Evolutionary conservation across 2,888 invertebrate genomes (phyloP), one percentile per base, ranked within the genome.

Genomic region (Drosophila paranaensis): DNA sequence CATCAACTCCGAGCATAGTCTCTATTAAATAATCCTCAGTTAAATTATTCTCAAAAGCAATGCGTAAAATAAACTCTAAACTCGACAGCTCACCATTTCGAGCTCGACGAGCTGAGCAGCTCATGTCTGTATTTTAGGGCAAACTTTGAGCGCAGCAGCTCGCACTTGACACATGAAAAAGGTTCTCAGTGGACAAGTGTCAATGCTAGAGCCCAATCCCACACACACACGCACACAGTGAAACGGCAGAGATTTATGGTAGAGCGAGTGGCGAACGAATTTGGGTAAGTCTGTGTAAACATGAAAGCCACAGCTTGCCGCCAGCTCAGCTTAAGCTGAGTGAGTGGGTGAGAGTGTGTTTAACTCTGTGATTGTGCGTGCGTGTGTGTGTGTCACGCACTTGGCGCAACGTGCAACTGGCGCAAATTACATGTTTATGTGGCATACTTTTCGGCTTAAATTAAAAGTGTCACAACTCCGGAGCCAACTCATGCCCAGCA

Each of bases 371-470:
- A n/a, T n/a, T n/a, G n/a, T n/a, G 6, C n/a, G 27, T 40, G 30
- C 11, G 27, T n/a, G 27, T 27, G 40, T 40, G 55, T 33, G 42
- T 8, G 40, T 81, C 77, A 69, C 83, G 56, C 67, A 75, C 61
- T 53, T 37, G 48, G 20, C 51, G 48, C 67, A 81, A 75, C 83
- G 81, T 88, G 83, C 75, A 57, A 63, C 70, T 74, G 74, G 57
- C 66, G 42, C 70, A 71, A 75, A 86, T 82, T 69, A 80, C 78
- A 88, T 72, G 78, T 82, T 85, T 74, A 77, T 82, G 74, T 71
- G 54, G 71, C 74, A 61, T 67, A 74, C 67, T 75, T 78, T 69
- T 63, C 46, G 57, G 60, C 46, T 54, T 60, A 77, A 68, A 70
- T 72, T 74, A 67, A 60, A 60, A 71, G 43, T 62, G 55, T 42